Evolutionary conservation across 2,113 vertebrate species (phyloP).

Genomic region (Mesoclemmys tuberculata): DNA sequence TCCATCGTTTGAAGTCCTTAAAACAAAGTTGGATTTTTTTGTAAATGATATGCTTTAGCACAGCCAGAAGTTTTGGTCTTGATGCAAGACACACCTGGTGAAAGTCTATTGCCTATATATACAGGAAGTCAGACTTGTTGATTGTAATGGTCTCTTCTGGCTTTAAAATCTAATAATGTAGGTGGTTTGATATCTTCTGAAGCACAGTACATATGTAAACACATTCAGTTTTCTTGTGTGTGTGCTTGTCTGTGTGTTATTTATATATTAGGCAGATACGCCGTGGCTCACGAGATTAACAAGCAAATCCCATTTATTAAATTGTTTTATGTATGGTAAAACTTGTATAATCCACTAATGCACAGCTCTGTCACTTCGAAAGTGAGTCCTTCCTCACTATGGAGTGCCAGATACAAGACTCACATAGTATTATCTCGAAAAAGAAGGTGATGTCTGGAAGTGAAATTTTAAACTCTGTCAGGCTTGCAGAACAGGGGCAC

Average conservation of each 20-base stretch:
- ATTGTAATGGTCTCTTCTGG: not conserved
- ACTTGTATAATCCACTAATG: conserved; percentile 58
- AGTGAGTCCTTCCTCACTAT: conserved; percentile 6
- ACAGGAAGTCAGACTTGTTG: not conserved
- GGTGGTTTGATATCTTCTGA: not conserved
- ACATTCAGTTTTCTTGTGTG: conserved; percentile 1
- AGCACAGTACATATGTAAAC: not conserved
- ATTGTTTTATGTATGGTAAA: conserved; percentile 58
- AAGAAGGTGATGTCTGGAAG: not conserved
- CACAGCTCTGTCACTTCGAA: conserved; percentile 30
- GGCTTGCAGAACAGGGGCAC: not conserved
- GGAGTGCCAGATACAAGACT: not conserved
- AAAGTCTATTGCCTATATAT: not conserved
- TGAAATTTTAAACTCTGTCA: not conserved
- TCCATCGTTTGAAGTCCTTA: conserved; percentile 2
- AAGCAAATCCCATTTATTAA: conserved; percentile 59
- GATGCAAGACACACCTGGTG: not conserved
- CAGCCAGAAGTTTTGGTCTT: not conserved
- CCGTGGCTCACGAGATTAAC: conserved; percentile 39
- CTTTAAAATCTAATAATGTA: conserved; percentile 2
- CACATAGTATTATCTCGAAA: not conserved
- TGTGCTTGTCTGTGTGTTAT: not conserved
- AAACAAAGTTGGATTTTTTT: not conserved
- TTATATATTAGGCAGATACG: not conserved
- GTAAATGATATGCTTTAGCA: not conserved